Conservation (phyloP, 53 echinoderm and acorn worm species). For the Crossaster papposus region DNA sequence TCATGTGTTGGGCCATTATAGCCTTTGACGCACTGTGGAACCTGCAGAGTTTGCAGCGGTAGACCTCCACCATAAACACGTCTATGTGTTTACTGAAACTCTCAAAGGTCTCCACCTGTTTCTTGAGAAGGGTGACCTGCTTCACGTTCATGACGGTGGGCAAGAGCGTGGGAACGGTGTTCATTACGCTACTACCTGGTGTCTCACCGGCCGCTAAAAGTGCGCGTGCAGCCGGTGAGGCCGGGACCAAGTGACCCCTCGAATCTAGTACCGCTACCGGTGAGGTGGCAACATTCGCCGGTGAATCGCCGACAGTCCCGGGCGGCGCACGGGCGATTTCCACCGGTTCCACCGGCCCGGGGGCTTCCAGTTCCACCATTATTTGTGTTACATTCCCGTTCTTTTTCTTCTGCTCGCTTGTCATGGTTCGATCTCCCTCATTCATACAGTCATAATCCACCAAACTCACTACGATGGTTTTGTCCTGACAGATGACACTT, state of each 20-base stretch:
- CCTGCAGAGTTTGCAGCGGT: conserved; percentile 84
- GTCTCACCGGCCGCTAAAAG: background rate
- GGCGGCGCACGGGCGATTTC: background rate
- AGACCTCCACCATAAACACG: conserved; percentile 68
- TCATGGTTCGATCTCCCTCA: background rate
- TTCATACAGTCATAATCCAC: background rate
- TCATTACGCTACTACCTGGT: background rate
- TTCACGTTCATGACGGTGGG: background rate
- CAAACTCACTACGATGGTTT: background rate
- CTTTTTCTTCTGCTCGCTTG: background rate
- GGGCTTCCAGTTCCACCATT: no score
- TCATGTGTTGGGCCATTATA: conserved; percentile 68
- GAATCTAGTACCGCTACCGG: no score
- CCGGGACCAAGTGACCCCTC: background rate
- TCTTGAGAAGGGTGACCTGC: conserved; percentile 31
- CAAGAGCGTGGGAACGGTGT: background rate
- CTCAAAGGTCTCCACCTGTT: conserved; percentile 16
- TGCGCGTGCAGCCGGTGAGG: conserved; percentile 3
- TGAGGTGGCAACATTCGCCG: no score
- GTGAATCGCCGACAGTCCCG: background rate
- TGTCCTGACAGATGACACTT: background rate
- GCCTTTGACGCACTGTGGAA: conserved; percentile 65
- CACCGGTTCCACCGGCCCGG: no score
- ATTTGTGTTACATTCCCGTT: background rate
- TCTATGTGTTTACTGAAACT: conserved; percentile 63